These are phyloP conservation scores for Bubalus kerabau DNA, from an alignment of 2,113 vertebrate genomes.

Conservation along the genomic window DNA sequence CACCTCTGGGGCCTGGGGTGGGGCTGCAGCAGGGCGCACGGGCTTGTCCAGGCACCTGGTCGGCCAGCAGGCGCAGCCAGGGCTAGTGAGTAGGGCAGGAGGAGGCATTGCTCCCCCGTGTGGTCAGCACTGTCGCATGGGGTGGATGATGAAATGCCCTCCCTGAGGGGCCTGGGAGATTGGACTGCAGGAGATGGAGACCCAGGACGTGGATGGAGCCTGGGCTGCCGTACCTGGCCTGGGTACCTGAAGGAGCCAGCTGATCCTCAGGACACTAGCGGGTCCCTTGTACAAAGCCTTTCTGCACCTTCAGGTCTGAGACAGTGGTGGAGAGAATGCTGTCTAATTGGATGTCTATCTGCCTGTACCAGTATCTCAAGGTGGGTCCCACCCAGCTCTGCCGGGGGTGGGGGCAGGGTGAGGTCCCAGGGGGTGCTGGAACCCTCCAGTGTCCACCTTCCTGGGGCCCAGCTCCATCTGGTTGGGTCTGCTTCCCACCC, in stretches of 20 bases:
- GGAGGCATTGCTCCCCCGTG: not conserved
- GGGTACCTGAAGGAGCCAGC: not conserved
- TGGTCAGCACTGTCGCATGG: rapidly evolving
- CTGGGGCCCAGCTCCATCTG: rapidly evolving
- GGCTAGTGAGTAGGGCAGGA: too few species aligned
- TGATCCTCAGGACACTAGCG: rapidly evolving
- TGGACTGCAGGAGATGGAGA: rapidly evolving
- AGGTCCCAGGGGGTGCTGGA: too few species aligned
- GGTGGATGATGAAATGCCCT: rapidly evolving
- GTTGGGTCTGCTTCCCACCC: not conserved
- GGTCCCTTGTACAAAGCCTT: not conserved
- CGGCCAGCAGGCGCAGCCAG: rapidly evolving
- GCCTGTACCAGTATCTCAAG: constrained; percentile 97
- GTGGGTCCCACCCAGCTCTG: constrained; percentile 66
- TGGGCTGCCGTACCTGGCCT: rapidly evolving
- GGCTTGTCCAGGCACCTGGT: not conserved
- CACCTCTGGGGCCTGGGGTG: rapidly evolving
- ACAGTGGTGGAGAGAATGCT: constrained; percentile 99
- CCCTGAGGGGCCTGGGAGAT: not conserved
- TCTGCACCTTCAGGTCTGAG: constrained; percentile 85
- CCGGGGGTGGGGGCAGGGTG: not conserved
- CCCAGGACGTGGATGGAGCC: not conserved
- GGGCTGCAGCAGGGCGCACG: rapidly evolving
- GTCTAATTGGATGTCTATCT: constrained; percentile 99
- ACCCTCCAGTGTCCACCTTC: rapidly evolving